Evolutionary conservation across 2,888 invertebrate species (phyloP), one percentile per base, ranked within the genome.

Genomic region (Drosophila flavopinicola): DNA sequence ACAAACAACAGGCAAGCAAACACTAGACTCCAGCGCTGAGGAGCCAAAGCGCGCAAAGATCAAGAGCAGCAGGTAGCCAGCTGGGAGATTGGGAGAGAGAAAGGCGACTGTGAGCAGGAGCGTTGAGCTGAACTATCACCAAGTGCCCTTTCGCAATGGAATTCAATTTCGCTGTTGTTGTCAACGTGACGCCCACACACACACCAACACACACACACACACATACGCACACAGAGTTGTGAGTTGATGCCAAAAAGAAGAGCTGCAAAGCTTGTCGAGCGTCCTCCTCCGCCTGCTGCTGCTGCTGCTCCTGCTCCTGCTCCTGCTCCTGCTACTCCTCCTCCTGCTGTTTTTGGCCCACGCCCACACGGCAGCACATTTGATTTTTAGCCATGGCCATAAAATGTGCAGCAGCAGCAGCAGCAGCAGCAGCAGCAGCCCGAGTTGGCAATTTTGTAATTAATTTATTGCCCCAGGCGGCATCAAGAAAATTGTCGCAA

Each of bases 1-100:
- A 59, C 80, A 61, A 79, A 79, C 80, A 80, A 80, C 86, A 83
- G 74, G 67, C 79, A 49, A 74, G 80, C 79, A 80, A 85, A 80
- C 86, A 80, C 86, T 85, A 63, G 64, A 75, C 51, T 51, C 49
- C 54, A 51, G 52, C 32, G 54, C 38, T 71, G 56, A 66, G 66
- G 69, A 72, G 68, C 38, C 17, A 37, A n/a, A n/a, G 51, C 42
- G 29, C 57, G 35, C 52, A 38, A 58, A 78, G 75, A 72, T 71
- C 66, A 64, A 65, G 75, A 70, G 66, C 71, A 64, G 38, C 60
- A 44, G 51, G 35, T 60, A 60, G 54, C 66, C 15, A 64, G 47
- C 38, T 17, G 23, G 6, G 6, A 20, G 15, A 33, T 27, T 15
- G 33, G 9, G 30, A 25, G 20, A 33, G 49, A 58, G 70, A 72